A percentile compares a stretch with the other conserved stretches of the same genome.
phyloP scores from a whole-genome alignment of 2,888 invertebrate genomes.

The Eutolmus rufibarbis region DNA sequence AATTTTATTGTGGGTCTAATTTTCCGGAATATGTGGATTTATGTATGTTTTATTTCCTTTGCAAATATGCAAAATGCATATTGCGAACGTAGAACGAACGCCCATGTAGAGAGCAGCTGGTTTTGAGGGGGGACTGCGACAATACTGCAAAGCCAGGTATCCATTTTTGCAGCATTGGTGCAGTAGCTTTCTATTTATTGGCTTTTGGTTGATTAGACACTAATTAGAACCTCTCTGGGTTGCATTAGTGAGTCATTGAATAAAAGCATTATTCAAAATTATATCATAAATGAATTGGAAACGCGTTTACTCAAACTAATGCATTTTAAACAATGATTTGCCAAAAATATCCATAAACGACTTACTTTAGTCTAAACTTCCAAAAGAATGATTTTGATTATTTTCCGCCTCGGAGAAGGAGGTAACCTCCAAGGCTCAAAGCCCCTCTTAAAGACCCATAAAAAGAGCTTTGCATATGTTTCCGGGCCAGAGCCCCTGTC shows the following conservation, averaged over 20 bases:
- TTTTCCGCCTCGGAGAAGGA: not conserved
- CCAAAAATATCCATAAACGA: not conserved
- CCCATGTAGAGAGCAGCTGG: not conserved
- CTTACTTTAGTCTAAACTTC: not conserved
- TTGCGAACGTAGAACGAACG: constrained; percentile 45
- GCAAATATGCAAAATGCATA: constrained; percentile 54
- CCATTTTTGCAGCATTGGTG: not conserved
- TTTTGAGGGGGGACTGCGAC: not conserved
- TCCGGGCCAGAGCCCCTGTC: not conserved
- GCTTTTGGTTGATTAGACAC: not conserved
- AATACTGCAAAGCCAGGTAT: not conserved
- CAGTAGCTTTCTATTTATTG: not conserved
- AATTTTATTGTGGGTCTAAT: constrained; percentile 54
- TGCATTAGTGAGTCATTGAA: not conserved
- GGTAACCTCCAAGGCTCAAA: not conserved
- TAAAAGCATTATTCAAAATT: not conserved
- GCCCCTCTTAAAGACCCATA: not conserved
- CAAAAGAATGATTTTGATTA: not conserved
- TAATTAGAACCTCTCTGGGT: not conserved
- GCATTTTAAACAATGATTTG: not conserved
- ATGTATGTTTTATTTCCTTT: constrained; percentile 55
- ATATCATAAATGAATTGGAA: not conserved
- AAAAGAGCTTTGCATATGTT: constrained; percentile 32
- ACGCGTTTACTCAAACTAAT: not conserved
- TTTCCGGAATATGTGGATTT: constrained; percentile 55